Percentiles rank a stretch among this genome's conserved stretches.
Conservation (phyloP, 2,797 vertebrate species). For the Moxostoma hubbsi region DNA sequence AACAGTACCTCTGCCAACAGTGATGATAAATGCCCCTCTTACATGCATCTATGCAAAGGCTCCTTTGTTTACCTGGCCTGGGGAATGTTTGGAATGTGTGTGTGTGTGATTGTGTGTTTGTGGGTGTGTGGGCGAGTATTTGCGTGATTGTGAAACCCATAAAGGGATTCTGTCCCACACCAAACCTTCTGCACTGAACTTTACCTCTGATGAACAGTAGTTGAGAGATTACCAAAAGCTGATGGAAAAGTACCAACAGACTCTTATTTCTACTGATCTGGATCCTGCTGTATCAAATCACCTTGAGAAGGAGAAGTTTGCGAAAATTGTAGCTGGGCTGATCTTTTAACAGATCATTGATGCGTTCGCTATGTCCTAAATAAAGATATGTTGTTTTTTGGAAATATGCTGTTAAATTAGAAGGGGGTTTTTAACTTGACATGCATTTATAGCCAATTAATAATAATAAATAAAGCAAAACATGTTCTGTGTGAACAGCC, state of each 20-base stretch:
- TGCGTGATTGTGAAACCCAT: slow-evolving; percentile 66
- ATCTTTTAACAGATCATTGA: too few species aligned
- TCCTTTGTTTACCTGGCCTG: slow-evolving; percentile 60
- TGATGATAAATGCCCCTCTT: slow-evolving; percentile 12
- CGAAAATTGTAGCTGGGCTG: too few species aligned
- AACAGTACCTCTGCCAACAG: background rate
- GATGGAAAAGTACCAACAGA: background rate
- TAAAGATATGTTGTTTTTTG: too few species aligned
- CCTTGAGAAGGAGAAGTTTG: too few species aligned
- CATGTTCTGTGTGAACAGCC: too few species aligned
- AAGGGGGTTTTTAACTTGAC: too few species aligned
- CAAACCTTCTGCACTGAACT: slow-evolving; percentile 54
- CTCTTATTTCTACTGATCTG: too few species aligned
- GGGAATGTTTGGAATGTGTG: slow-evolving; percentile 68
- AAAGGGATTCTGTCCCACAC: slow-evolving; percentile 41
- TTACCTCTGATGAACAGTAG: slow-evolving; percentile 24
- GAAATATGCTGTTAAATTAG: too few species aligned
- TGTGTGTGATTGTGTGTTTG: slow-evolving; percentile 14
- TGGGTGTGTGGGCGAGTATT: slow-evolving; percentile 60
- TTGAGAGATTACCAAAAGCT: background rate
- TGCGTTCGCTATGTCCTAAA: too few species aligned
- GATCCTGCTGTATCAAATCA: too few species aligned
- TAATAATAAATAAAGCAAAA: too few species aligned
- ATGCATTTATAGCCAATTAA: too few species aligned
- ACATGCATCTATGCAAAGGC: slow-evolving; percentile 15